phyloP scores from a whole-genome alignment of 2,113 vertebrate genomes.

The Silurus asotus region DNA sequence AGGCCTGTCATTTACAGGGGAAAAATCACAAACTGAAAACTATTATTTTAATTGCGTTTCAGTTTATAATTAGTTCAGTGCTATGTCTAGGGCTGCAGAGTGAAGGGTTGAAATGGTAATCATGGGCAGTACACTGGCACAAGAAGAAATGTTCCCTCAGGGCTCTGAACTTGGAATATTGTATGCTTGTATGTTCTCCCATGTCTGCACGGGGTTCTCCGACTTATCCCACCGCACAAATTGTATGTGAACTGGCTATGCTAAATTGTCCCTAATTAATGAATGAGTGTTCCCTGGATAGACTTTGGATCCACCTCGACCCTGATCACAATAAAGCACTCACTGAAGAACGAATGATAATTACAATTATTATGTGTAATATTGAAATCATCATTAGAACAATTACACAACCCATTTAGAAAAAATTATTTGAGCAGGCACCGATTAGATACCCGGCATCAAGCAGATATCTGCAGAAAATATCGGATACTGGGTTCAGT shows the following conservation, averaged over 20 bases:
- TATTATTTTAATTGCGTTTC: constrained; percentile 21
- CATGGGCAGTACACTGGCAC: not conserved
- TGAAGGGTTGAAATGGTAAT: not conserved
- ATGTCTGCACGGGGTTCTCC: not conserved
- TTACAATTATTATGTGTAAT: not conserved
- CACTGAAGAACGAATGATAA: not conserved
- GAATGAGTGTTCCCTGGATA: not conserved
- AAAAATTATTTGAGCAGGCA: not conserved
- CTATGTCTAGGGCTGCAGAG: not conserved
- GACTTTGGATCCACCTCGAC: not conserved
- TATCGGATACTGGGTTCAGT: not conserved
- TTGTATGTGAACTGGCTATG: not conserved
- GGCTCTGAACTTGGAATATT: not conserved
- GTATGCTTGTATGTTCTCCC: not conserved
- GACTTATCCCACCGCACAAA: too few relatives aligned
- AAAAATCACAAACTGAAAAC: constrained; percentile 15
- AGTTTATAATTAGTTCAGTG: constrained; percentile 24
- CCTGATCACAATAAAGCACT: not conserved
- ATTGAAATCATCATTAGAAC: not conserved
- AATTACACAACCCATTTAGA: not conserved
- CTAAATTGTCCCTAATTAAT: not conserved
- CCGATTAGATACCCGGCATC: not conserved
- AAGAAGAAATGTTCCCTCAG: not conserved
- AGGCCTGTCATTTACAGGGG: constrained; percentile 25
- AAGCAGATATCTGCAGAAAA: not conserved